Conservation (phyloP, 1,140 invertebrate genomes). For the Procambarus virginalis region DNA sequence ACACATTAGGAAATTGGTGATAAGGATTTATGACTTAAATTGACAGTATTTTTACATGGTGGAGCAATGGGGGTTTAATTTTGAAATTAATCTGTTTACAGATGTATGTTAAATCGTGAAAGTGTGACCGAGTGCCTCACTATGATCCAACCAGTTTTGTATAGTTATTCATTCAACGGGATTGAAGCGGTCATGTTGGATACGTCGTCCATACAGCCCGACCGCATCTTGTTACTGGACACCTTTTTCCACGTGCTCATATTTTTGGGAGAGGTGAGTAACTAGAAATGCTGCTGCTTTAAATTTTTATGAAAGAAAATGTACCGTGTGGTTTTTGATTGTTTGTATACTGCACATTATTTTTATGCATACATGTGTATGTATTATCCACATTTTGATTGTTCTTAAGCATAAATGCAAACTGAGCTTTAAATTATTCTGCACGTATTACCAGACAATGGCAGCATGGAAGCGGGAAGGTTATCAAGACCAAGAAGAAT, state of each 20-base stretch:
- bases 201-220: slow-evolving; percentile 97
- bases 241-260: slow-evolving; percentile 99
- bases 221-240: slow-evolving; percentile 98
- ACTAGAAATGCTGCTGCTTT: background rate
- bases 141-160: slow-evolving; percentile 99
- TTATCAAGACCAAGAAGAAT: slow-evolving; percentile 97
- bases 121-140: slow-evolving; percentile 97
- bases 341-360: no score
- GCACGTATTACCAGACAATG: slow-evolving; percentile 83
- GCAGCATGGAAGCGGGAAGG: slow-evolving; percentile 95
- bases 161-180: slow-evolving; percentile 98
- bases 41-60: no score
- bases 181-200: slow-evolving; percentile 98
- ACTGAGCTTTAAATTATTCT: no score
- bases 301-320: no score
- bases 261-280: slow-evolving; percentile 95
- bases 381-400: no score
- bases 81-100: slow-evolving; percentile 74
- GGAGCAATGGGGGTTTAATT: no score
- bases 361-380: no score
- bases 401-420: no score
- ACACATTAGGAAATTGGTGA: no score
- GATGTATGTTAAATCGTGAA: slow-evolving; percentile 97
- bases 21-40: no score
- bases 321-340: no score